Conservation (phyloP, 2,888 invertebrate genomes). For the Phortica magna region DNA sequence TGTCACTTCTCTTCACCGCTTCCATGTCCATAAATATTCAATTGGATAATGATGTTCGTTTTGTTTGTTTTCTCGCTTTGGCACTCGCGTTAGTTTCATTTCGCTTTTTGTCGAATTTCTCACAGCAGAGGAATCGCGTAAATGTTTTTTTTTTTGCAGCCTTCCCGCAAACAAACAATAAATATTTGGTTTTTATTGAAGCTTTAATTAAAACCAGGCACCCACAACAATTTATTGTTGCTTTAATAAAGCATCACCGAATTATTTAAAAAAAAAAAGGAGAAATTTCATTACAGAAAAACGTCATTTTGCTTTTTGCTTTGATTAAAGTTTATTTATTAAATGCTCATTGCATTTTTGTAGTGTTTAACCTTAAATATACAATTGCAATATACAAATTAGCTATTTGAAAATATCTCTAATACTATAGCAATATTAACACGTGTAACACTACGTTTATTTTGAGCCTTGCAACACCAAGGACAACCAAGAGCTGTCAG, state of each 20-base stretch:
- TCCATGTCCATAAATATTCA: not conserved
- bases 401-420: too few relatives aligned
- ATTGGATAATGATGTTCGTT: constrained; percentile 60
- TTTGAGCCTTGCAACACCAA: too few relatives aligned
- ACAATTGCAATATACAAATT: too few relatives aligned
- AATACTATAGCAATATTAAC: too few relatives aligned
- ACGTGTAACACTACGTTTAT: too few relatives aligned
- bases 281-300: too few relatives aligned
- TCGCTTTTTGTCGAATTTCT: constrained; percentile 26
- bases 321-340: too few relatives aligned
- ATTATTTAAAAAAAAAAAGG: too few relatives aligned
- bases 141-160: constrained; percentile 29
- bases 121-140: constrained; percentile 39
- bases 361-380: too few relatives aligned
- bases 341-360: too few relatives aligned
- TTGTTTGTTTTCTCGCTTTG: constrained; percentile 34
- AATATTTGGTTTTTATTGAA: constrained; percentile 72
- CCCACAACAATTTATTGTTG: constrained; percentile 67
- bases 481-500: too few relatives aligned
- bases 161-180: constrained; percentile 56
- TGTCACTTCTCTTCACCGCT: constrained; percentile 33
- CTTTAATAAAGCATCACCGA: constrained; percentile 4
- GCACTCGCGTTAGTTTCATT: not conserved
- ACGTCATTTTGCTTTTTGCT: too few relatives aligned
- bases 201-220: constrained; percentile 70